These are phyloP conservation scores for Oreonectes daqikongensis DNA, from an alignment of 2,797 vertebrate genomes.

Conservation along the genomic window DNA sequence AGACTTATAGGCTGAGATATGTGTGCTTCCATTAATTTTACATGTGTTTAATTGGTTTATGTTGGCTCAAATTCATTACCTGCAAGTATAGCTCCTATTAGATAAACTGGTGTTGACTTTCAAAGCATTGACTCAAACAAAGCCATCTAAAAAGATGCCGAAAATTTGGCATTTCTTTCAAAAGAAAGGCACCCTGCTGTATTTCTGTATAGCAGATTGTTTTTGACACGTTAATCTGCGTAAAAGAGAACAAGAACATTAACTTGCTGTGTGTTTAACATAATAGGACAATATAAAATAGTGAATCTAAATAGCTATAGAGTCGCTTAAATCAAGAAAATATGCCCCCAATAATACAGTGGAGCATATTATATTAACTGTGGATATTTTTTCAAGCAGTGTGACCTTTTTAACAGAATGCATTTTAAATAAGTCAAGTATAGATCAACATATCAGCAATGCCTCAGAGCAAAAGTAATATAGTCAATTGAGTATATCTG, in stretches of 20 bases:
- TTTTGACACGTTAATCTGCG: constrained; percentile 12
- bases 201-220: not conserved
- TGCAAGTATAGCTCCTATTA: constrained; percentile 30
- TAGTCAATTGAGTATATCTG: not conserved
- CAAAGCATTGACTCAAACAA: constrained; percentile 42
- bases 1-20: constrained; percentile 4
- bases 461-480: not conserved
- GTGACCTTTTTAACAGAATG: constrained; percentile 15
- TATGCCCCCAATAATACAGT: not conserved
- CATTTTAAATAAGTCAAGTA: constrained; percentile 11
- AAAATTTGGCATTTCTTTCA: constrained; percentile 4
- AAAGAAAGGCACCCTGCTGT: not conserved
- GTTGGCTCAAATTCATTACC: constrained; percentile 22
- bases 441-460: not conserved
- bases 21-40: constrained; percentile 4
- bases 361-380: not conserved
- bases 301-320: not conserved
- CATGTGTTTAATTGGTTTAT: constrained; percentile 36
- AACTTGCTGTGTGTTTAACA: not conserved
- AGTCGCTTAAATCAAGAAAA: not conserved
- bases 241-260: constrained; percentile 5
- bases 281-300: not conserved
- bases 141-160: constrained; percentile 1
- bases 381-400: constrained; percentile 1
- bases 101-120: constrained; percentile 34